Evolutionary conservation across 1,140 invertebrate genomes (phyloP).

Genomic region (honey bee (Apis mellifera)): DNA sequence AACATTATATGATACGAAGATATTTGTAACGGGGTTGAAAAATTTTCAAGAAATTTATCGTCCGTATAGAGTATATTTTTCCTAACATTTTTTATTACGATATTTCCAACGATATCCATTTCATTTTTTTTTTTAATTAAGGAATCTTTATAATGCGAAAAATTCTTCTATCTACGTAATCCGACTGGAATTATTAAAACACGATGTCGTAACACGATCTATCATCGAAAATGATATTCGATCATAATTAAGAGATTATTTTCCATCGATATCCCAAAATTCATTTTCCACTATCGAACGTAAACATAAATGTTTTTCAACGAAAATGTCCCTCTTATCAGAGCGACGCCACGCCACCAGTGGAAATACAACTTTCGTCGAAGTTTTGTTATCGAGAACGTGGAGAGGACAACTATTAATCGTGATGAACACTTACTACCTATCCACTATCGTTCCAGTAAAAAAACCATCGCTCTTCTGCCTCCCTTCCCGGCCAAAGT

Average conservation of each 20-base stretch:
- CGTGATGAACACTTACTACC: slow-evolving; percentile 44
- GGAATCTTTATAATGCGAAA: no score
- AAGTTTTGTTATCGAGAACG: slow-evolving; percentile 30
- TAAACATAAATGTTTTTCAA: background rate
- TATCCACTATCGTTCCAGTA: slow-evolving; percentile 47
- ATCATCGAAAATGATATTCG: background rate
- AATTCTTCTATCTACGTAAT: background rate
- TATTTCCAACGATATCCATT: background rate
- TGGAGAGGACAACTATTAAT: slow-evolving; percentile 52
- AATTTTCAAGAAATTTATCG: background rate
- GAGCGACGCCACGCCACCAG: no score
- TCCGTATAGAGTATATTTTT: background rate
- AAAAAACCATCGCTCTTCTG: slow-evolving; percentile 51
- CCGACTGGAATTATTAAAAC: background rate
- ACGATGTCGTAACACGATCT: background rate
- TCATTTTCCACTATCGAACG: background rate
- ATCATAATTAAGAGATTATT: slow-evolving; percentile 29
- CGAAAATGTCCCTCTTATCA: background rate
- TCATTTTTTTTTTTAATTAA: no score
- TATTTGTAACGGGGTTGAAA: background rate
- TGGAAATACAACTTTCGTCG: slow-evolving; percentile 22
- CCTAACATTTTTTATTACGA: background rate
- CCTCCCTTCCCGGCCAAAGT: slow-evolving; percentile 40
- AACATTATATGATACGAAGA: background rate
- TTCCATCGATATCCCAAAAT: background rate